Conservation (phyloP, 2,888 invertebrate species). For the Rhamphomyia laevipes region DNA sequence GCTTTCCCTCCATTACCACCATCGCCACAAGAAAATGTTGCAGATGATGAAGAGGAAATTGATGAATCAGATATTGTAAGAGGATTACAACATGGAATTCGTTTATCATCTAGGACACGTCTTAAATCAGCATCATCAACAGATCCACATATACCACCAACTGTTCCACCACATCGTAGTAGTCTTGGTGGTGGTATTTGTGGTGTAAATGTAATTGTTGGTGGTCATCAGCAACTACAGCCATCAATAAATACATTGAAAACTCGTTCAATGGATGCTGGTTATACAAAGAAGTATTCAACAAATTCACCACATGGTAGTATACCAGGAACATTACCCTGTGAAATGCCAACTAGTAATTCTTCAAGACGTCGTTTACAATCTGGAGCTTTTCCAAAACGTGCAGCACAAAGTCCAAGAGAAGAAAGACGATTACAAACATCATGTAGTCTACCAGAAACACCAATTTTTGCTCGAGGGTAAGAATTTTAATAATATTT, state of each 20-base stretch:
- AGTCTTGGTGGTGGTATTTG: neutral
- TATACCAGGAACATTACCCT: constrained; percentile 58
- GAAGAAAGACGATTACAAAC: constrained; percentile 61
- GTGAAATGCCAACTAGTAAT: constrained; percentile 47
- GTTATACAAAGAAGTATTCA: constrained; percentile 50
- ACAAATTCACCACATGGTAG: constrained; percentile 44
- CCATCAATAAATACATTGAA: constrained; percentile 58
- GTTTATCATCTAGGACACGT: constrained; percentile 15
- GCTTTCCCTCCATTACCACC: constrained; percentile 71
- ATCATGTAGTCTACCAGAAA: constrained; percentile 79
- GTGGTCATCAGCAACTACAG: constrained; percentile 14
- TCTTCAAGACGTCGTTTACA: constrained; percentile 36
- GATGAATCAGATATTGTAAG: constrained; percentile 15
- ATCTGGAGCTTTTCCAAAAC: constrained; percentile 37
- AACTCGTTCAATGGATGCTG: constrained; percentile 76
- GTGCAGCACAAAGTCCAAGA: constrained; percentile 43
- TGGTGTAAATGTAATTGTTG: neutral
- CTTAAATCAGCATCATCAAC: constrained; percentile 11
- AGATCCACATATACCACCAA: constrained; percentile 42
- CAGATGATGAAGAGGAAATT: constrained; percentile 39
- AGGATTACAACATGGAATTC: constrained; percentile 14
- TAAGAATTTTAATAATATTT: constrained; percentile 14
- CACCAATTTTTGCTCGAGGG: constrained; percentile 75
- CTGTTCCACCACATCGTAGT: constrained; percentile 61
- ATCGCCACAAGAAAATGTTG: constrained; percentile 58